A percentile compares a stretch with the other conserved stretches of the same genome.
Conservation (phyloP, 2,113 vertebrate genomes). For the Oryctolagus cuniculus region mOryCun1.1 NC_091451.1:27574001-27574500, state of each 20-base stretch:
- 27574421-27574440: too few species aligned
- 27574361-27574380: too few species aligned
- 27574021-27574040: background rate
- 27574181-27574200: background rate
- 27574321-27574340: background rate
- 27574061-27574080: conserved; percentile 3
- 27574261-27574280: background rate
- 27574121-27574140: conserved; percentile 12
- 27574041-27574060: background rate
- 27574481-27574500: too few species aligned
- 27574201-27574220: conserved; percentile 24
- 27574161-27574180: background rate
- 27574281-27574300: background rate
- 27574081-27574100: background rate
- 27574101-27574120: conserved; percentile 49
- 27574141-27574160: background rate
- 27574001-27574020: too few species aligned
- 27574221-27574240: background rate
- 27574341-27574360: background rate
- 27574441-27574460: too few species aligned
- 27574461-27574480: too few species aligned
- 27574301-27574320: background rate
- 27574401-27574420: too few species aligned
- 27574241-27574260: background rate
- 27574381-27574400: too few species aligned